Conservation (phyloP, 2,113 vertebrate genomes). For the Apodemus speciosus region DNA sequence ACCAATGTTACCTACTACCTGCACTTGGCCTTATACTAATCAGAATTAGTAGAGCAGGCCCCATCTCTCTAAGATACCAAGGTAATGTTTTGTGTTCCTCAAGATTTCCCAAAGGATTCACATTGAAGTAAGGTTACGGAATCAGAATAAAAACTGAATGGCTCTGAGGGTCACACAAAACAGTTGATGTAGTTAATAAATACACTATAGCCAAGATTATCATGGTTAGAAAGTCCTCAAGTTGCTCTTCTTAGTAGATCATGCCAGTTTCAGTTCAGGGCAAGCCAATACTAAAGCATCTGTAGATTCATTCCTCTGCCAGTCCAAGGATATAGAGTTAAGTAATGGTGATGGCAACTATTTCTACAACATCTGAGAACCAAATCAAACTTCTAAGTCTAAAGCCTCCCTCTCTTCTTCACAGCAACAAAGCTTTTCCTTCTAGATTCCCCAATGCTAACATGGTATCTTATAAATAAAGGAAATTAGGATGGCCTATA, state of each 20-base stretch:
- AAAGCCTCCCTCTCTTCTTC: neutral
- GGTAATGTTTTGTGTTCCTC: slow-evolving; percentile 17
- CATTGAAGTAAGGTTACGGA: neutral
- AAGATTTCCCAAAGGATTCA: slow-evolving; percentile 38
- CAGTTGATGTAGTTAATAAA: neutral
- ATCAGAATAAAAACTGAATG: slow-evolving; percentile 36
- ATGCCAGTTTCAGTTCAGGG: neutral
- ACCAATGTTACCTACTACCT: neutral
- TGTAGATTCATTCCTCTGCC: neutral
- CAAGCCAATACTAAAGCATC: neutral
- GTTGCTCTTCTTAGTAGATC: neutral
- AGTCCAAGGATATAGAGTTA: slow-evolving; percentile 35
- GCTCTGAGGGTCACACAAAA: neutral
- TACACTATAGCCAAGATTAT: neutral
- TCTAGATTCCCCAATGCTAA: slow-evolving; percentile 14
- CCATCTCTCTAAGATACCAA: neutral
- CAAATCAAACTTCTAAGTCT: slow-evolving; percentile 2
- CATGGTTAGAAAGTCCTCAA: neutral
- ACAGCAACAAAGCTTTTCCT: neutral
- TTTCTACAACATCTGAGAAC: neutral
- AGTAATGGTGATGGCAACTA: slow-evolving; percentile 1
- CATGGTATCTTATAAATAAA: neutral
- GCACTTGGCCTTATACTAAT: neutral
- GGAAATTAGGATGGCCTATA: neutral
- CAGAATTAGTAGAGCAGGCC: neutral